Evolutionary conservation across 2,113 vertebrate species (phyloP), one percentile per base, ranked within the genome.

Genomic region (Tapirus terrestris): DNA sequence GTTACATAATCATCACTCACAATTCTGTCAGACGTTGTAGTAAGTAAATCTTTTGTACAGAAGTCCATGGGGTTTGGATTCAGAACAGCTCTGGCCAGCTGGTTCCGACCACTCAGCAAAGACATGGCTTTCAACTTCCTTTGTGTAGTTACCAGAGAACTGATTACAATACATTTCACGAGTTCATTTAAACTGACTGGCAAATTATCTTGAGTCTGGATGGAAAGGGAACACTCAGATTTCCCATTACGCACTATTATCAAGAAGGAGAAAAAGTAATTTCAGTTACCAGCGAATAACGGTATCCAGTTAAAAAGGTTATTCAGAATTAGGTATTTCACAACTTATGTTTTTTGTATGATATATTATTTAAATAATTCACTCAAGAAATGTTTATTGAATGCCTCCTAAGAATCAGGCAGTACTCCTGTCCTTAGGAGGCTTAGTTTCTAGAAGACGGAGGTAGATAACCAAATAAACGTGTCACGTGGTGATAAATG

Each of bases 171-270:
- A 53, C 99, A 99, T 45, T 85, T 98, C 86, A 99, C 98, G 31
- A 94, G 63, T 31, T 99, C 98, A 11, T 97, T 98, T 83, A 98
- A 60, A 20, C 97, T 97, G 14, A 97, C 97, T 0, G 98, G 98
- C 77, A 99, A 97, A 53, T 99, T 98, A 65, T 98, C 98, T 95
- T 86, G 96, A 23, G 99, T 99, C 97, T 99, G 98, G 83, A 99
- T 98, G 13, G 97, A 98, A 86, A 99, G 88, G 86, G 97, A 98
- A 67, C 99, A 98, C 33, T 96, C 91, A 1, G 96, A 92, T 58
- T 95, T 98, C 77, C 98, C 98, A 14, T 98, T 97, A 67, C 97
- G 97, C 93, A 98, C 99, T 99, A 94, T 67, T 60, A 51, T 33
- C 53, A 61, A 89, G n/a, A 82, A 61, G 25, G 25, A 96, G 67